phyloP scores from a whole-genome alignment of 2,888 invertebrate genomes.

The Teleiodes luculella region DNA sequence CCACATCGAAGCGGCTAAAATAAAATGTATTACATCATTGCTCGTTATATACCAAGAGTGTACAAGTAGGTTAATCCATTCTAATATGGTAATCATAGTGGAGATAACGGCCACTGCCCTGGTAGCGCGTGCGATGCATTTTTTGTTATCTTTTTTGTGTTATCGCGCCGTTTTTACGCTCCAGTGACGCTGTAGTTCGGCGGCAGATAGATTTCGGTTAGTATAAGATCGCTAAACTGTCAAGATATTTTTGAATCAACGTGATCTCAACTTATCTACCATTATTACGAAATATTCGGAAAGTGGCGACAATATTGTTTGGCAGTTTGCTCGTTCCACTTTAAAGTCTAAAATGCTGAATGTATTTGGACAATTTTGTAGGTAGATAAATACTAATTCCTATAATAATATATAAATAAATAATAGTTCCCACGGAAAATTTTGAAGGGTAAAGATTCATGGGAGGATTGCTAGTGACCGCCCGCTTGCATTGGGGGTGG shows the following conservation, averaged over 20 bases:
- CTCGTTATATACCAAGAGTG: background rate
- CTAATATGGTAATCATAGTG: constrained; percentile 6
- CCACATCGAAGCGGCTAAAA: background rate
- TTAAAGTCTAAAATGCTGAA: too few species aligned
- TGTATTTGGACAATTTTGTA: too few species aligned
- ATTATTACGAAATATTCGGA: too few species aligned
- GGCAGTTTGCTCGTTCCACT: too few species aligned
- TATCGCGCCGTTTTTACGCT: constrained; percentile 26
- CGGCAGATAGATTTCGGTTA: constrained; percentile 1
- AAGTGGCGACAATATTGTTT: too few species aligned
- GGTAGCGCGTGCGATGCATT: constrained; percentile 19
- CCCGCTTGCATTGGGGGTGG: too few species aligned
- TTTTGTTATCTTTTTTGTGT: constrained; percentile 27
- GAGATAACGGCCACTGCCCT: constrained; percentile 4
- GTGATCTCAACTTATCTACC: too few species aligned
- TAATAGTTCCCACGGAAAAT: too few species aligned
- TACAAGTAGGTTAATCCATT: constrained; percentile 16
- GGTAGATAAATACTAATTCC: too few species aligned
- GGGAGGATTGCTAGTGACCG: too few species aligned
- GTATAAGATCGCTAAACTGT: background rate
- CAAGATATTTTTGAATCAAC: background rate
- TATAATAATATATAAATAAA: too few species aligned
- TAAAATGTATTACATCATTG: constrained; percentile 1
- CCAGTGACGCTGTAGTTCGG: constrained; percentile 13
- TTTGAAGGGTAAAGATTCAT: too few species aligned